phyloP scores from a whole-genome alignment of 2,888 invertebrate genomes.

The Lepas anatifera region DNA sequence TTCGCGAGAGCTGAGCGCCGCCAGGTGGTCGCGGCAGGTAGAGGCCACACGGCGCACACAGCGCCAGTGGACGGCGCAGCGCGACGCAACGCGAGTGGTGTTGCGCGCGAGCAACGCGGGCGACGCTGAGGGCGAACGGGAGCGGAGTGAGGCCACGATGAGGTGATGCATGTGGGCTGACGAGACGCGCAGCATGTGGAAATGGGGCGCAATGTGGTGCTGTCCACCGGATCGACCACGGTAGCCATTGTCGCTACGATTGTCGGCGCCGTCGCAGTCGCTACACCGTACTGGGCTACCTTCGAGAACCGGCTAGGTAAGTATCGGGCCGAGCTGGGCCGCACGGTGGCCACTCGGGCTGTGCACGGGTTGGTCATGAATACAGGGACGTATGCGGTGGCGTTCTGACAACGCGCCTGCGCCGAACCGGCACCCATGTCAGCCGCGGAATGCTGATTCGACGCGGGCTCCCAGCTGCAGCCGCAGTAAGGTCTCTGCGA shows the following conservation, averaged over 20 bases:
- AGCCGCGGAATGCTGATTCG: not conserved
- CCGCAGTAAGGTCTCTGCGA: not conserved
- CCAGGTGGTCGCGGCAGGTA: not conserved
- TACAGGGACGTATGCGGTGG: not conserved
- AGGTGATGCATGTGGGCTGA: no score
- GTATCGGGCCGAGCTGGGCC: not conserved
- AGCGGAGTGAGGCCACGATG: not conserved
- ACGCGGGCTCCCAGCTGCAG: not conserved
- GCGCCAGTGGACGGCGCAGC: not conserved
- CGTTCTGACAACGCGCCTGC: no score
- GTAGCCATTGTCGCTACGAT: not conserved
- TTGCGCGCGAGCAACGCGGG: not conserved
- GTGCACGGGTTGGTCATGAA: not conserved
- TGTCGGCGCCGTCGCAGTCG: not conserved
- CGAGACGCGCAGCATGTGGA: conserved; percentile 2
- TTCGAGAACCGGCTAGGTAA: not conserved
- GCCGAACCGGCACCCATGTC: no score
- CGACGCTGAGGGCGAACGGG: not conserved
- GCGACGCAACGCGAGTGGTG: not conserved
- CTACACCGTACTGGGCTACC: not conserved
- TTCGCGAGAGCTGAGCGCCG: not conserved
- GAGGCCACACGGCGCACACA: not conserved
- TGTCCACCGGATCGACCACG: not conserved
- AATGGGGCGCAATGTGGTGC: conserved; percentile 1
- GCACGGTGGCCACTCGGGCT: not conserved